Evolutionary conservation across 2,888 invertebrate genomes (phyloP).

Genomic region (Leucozona laternaria): DNA sequence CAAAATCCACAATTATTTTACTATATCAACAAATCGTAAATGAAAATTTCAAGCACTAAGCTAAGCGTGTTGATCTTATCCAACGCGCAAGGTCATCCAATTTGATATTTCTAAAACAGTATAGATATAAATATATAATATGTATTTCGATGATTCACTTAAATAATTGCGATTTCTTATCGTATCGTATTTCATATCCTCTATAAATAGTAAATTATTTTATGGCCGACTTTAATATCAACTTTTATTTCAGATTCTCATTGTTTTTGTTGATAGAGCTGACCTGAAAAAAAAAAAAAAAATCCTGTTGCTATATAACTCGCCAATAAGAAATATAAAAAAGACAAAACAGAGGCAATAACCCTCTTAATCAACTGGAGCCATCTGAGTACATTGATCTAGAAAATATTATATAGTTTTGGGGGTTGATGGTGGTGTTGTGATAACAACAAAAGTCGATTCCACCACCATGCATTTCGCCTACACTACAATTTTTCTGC

Average conservation of each 20-base stretch:
- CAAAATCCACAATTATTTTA: conserved; percentile 37
- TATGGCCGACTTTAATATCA: not conserved
- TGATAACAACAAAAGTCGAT: conserved; percentile 57
- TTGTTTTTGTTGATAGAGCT: conserved; percentile 37
- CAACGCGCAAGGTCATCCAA: conserved; percentile 9
- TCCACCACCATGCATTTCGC: conserved; percentile 4
- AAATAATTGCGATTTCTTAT: not conserved
- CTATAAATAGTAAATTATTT: not conserved
- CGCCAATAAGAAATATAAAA: conserved; percentile 37
- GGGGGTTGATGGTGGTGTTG: conserved; percentile 44
- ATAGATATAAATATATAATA: not conserved
- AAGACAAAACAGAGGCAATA: conserved; percentile 6
- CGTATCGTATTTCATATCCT: not conserved
- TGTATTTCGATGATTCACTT: conserved; percentile 21
- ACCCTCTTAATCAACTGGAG: conserved; percentile 62
- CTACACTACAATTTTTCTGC: conserved; percentile 8
- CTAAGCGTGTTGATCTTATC: not conserved
- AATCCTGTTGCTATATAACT: conserved; percentile 8
- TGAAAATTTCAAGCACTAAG: conserved; percentile 24
- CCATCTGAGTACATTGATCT: conserved; percentile 69
- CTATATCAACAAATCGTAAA: conserved; percentile 28
- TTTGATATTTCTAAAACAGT: conserved; percentile 1
- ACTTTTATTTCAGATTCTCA: not conserved
- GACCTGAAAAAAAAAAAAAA: conserved; percentile 36
- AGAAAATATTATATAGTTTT: conserved; percentile 51